Percentiles rank a stretch among this genome's conserved stretches.
Conservation (phyloP, 2,888 invertebrate genomes). For the Sycophila texana region DNA sequence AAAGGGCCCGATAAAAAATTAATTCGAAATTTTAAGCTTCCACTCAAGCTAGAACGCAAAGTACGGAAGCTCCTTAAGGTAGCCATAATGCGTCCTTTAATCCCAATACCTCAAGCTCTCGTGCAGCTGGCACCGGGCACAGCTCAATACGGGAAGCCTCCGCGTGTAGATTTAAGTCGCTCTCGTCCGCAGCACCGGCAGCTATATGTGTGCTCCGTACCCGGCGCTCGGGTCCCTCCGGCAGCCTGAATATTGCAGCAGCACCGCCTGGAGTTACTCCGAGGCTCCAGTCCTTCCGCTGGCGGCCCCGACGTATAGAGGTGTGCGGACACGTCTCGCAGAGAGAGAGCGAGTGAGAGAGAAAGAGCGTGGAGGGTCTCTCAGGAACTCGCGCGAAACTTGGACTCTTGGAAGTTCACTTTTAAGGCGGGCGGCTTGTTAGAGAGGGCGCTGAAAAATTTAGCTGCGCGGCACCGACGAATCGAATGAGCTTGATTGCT, state of each 20-base stretch:
- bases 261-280: not conserved
- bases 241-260: conserved; percentile 16
- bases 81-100: not conserved
- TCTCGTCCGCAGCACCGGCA: not conserved
- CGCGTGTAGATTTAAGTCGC: not conserved
- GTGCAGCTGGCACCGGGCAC: not conserved
- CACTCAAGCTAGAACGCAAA: not conserved
- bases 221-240: not conserved
- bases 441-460: conserved; percentile 21
- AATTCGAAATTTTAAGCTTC: not conserved
- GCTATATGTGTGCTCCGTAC: not conserved
- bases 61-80: not conserved
- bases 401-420: conserved; percentile 11
- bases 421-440: conserved; percentile 24
- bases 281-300: not conserved
- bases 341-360: not conserved
- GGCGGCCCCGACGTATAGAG: not conserved
- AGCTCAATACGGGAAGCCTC: not conserved
- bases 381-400: not conserved
- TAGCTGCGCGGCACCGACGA: not conserved
- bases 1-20: not conserved
- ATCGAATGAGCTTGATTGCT: conserved; percentile 12
- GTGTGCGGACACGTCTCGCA: not conserved
- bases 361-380: not conserved
- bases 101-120: not conserved